Base-by-base conservation (phyloP, 2,797 vertebrate species). In the Platyrinchus mystaceus region DNA sequence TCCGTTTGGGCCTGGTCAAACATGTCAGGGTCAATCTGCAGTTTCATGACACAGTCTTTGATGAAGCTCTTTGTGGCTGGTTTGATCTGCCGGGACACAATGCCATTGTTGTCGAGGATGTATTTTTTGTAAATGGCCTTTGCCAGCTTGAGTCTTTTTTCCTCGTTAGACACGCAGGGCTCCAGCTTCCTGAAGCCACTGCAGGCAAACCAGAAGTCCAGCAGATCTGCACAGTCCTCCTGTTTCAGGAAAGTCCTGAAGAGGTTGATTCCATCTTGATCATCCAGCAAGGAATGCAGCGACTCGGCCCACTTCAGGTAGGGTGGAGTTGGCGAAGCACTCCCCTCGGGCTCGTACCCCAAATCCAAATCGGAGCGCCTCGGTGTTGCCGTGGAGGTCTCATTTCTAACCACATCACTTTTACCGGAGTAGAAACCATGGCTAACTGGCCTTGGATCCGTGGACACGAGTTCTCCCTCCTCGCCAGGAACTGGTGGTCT, bases 121-220 rank as follows among this genome's bases (percentile, higher is more conserved):
- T 99, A 99, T 94, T 99, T 99, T 94, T 99, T 99, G 96, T 99
- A 99, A 94, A 99, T 99, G 26, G 99, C 99, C 96, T 99, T 99
- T 12, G 99, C 99, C 95, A 99, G 97, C 97, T 99, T 99, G 20
- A 99, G 97, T 97, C 99, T 98, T 97, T 99, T 99, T 92, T 99
- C 99, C 96, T 99, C 99, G 0, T 99, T 98, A 16, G 98, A 98
- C 32, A 98, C 97, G 1, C 97, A 98, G 0, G 98, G 98, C 94
- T 99, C 99, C 66, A 99, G 98, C 94, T 99, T 99, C 79, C 99
- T 98, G 97, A 99, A 99, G 95, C 99, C 99, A 0, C 98, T 99
- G 98, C 99, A 99, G 7, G 99, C 99, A 59, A 99, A 99, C 99
- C 99, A 99, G 97, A 99, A 99, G 98, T 99, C 99, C 97, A 99